Evolutionary conservation across 2,888 invertebrate species (phyloP).

Genomic region (Polydrusus pterygomalis): DNA sequence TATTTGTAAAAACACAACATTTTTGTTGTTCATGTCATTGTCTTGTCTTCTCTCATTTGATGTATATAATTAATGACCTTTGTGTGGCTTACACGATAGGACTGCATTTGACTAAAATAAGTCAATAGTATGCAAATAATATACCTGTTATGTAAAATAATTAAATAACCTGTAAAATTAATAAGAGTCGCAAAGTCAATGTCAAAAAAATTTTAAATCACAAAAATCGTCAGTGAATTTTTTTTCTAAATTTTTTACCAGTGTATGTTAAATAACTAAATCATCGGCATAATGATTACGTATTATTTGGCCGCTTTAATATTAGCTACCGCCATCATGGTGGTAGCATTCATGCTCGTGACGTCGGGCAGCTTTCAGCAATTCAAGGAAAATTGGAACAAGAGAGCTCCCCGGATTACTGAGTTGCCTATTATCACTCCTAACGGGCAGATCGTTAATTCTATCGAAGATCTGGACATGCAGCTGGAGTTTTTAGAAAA

Average conservation of each 20-base stretch:
- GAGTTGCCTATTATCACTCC: constrained; percentile 63
- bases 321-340: constrained; percentile 54
- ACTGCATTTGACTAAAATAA: too few relatives aligned
- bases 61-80: too few relatives aligned
- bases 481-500: constrained; percentile 64
- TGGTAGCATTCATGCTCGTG: constrained; percentile 64
- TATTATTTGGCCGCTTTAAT: constrained; percentile 35
- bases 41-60: too few relatives aligned
- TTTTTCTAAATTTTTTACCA: not conserved
- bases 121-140: too few relatives aligned
- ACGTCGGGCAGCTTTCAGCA: constrained; percentile 62
- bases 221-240: constrained; percentile 25
- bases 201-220: not conserved
- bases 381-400: constrained; percentile 57
- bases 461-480: constrained; percentile 66
- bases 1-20: too few relatives aligned
- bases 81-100: too few relatives aligned
- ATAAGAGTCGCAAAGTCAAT: constrained; percentile 1
- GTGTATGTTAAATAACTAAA: not conserved
- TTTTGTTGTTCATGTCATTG: too few relatives aligned
- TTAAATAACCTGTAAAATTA: not conserved
- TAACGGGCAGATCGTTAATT: constrained; percentile 63
- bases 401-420: constrained; percentile 56
- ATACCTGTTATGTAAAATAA: too few relatives aligned
- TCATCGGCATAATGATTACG: constrained; percentile 17